Conservation (phyloP, 1,140 invertebrate species). For the Drosophila bocqueti region DNA sequence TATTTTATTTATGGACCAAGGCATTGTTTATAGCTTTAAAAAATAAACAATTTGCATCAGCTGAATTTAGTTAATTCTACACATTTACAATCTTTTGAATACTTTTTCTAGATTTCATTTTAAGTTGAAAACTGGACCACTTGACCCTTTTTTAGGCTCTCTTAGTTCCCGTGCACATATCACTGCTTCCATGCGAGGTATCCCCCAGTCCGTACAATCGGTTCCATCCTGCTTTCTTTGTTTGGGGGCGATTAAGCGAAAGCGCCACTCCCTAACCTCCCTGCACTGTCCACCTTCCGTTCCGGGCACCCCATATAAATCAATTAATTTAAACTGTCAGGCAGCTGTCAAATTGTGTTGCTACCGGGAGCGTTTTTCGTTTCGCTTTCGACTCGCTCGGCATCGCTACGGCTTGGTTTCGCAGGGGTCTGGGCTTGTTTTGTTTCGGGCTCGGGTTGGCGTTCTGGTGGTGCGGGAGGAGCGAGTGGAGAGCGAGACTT, state of each 20-base stretch:
- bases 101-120: not conserved
- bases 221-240: not conserved
- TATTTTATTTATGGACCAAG: too few species aligned
- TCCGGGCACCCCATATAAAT: conserved; percentile 64
- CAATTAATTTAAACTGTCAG: conserved; percentile 83
- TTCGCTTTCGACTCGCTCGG: conserved; percentile 43
- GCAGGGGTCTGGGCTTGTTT: conserved; percentile 15
- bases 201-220: not conserved
- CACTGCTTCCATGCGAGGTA: not conserved
- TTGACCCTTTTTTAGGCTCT: not conserved
- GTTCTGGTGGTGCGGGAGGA: conserved; percentile 30
- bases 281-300: conserved; percentile 41
- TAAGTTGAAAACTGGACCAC: not conserved
- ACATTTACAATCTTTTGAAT: not conserved
- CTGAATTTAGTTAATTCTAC: too few species aligned
- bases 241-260: conserved; percentile 45
- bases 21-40: too few species aligned
- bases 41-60: too few species aligned
- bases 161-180: not conserved
- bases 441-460: conserved; percentile 5
- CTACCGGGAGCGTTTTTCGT: conserved; percentile 70
- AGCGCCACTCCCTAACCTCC: conserved; percentile 49
- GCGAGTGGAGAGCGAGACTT: conserved; percentile 30
- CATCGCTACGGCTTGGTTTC: conserved; percentile 11
- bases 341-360: conserved; percentile 80